Base-by-base conservation (phyloP, 1,140 invertebrate genomes). In the Solenopsis invicta region DNA sequence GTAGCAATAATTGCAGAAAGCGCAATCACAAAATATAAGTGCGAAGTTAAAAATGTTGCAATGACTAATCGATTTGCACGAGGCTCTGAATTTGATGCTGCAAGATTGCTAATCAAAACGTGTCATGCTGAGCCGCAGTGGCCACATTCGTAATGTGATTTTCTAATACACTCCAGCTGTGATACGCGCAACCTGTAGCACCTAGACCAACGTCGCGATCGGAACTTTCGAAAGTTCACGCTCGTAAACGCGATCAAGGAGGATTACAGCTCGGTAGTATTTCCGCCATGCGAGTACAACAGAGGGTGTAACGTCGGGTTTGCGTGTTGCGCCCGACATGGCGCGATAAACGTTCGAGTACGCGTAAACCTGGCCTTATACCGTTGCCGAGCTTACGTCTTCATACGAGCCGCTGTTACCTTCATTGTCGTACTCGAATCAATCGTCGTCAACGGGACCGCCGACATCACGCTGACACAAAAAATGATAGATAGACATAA, bases 301-400 rank as follows among this genome's bases (percentile, higher is more conserved):
- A 67, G 84, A 84, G 84, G 77, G 80, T 80, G 80, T 88, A 91
- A 93, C 88, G 81, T 54, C 62, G 81, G 82, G 91, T 92, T 93
- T 91, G 92, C 92, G 92, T 93, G 92, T 72, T 81, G 56, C 59
- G 64, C 80, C 66, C 88, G 87, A 88, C 88, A 87, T 77, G 77
- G 84, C 86, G 82, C 91, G 91, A 92, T 93, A 91, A 92, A 92
- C 92, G 91, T 89, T 87, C 91, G 88, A 91, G 91, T 93, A 91
- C 88, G 92, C 91, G 91, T 92, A 92, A 92, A 92, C 90, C 86
- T 89, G 89, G 67, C 62, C 90, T 90, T 91, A 41, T 52, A 56
- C 59, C 88, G 41, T 34, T 50, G 48, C 37, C 34, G 41, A 54
- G 74, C 78, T 69, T 82, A 88, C 66, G 24, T 90, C 87, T 86